A percentile compares a stretch with the other conserved stretches of the same genome.
Evolutionary conservation across 2,888 invertebrate species (phyloP).

Genomic region (Drosophila helvetica): DNA sequence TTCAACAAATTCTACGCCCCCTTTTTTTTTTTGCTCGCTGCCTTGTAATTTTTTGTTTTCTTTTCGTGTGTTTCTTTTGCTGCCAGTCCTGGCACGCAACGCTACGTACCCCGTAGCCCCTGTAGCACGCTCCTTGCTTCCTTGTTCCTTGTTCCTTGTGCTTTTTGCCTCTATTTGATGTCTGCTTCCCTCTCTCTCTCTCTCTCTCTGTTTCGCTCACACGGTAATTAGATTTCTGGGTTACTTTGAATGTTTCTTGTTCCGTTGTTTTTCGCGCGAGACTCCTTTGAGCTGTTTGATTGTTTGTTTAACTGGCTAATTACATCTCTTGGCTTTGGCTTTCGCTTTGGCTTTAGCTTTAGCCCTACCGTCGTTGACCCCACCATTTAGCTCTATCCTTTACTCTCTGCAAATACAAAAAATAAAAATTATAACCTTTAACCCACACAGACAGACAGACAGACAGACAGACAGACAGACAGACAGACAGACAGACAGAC

Average conservation of each 20-base stretch:
- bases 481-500: background rate
- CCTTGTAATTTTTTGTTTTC: slow-evolving; percentile 9
- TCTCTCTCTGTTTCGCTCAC: slow-evolving; percentile 38
- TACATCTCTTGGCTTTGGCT: slow-evolving; percentile 39
- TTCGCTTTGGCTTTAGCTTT: background rate
- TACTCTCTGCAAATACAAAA: slow-evolving; percentile 61
- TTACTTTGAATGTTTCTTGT: slow-evolving; percentile 70
- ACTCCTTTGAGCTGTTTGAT: slow-evolving; percentile 23
- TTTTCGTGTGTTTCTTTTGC: slow-evolving; percentile 8
- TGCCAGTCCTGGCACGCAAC: slow-evolving; percentile 25
- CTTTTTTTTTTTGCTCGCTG: slow-evolving; percentile 13
- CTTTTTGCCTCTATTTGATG: slow-evolving; percentile 4
- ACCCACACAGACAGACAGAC: slow-evolving; percentile 40
- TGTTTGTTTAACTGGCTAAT: slow-evolving; percentile 69
- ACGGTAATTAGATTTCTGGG: slow-evolving; percentile 80
- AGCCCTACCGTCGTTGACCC: slow-evolving; percentile 20
- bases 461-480: background rate
- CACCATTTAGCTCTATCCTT: slow-evolving; percentile 33
- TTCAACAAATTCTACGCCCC: slow-evolving; percentile 54
- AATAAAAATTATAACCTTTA: slow-evolving; percentile 65
- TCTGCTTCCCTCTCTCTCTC: slow-evolving; percentile 7
- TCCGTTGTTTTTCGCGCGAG: slow-evolving; percentile 5
- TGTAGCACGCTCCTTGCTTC: slow-evolving; percentile 10
- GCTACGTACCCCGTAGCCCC: too few species aligned
- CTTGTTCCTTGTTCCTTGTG: slow-evolving; percentile 4